Evolutionary conservation across 1,140 invertebrate species (phyloP), one percentile per base, ranked within the genome.

Genomic region (Tetragnatha versicolor): DNA sequence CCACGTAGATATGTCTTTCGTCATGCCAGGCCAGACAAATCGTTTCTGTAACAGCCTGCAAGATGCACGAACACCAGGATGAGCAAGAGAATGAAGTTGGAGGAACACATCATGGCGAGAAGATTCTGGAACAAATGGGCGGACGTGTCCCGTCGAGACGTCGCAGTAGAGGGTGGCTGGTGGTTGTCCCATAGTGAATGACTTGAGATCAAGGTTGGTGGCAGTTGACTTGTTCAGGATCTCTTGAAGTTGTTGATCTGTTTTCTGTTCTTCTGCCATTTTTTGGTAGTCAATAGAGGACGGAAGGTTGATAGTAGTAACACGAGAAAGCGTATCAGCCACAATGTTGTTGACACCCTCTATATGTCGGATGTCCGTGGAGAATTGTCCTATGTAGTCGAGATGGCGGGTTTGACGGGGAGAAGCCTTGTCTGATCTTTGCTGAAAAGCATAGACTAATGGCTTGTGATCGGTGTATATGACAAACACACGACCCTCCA

Each of bases 21-120:
- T 79, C 58, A 86, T 83, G 2, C 22, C 45, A 25, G 86, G 87
- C 87, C 87, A 88, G 12, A 88, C 84, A 75, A 82, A 88, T 70
- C 83, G 60, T 65, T 85, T 39, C 14, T 82, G 69, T 0, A 88
- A 81, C 29, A 87, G 77, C 77, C 84, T 83, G 6, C 66, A 63
- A 9, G 84, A 80, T 0, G 81, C 47, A 0, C 53, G 55, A 9
- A 77, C 73, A 22, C 82, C 82, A n/a, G 83, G 83, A 65, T 85
- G 84, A 6, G 77, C 51, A 3, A 86, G 27, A 3, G 79, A 69
- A 68, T 85, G 84, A 4, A 83, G n/a, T 9, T 58, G 10, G 17
- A 82, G 31, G 75, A 85, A 84, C 20, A 81, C 70, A n/a, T n/a
- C n/a, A n/a, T n/a, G n/a, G n/a, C n/a, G n/a, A n/a, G n/a, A n/a